These are phyloP conservation scores for Aleiodes sp. DNA, from an alignment of 1,140 invertebrate species.

Conservation along the genomic window DNA sequence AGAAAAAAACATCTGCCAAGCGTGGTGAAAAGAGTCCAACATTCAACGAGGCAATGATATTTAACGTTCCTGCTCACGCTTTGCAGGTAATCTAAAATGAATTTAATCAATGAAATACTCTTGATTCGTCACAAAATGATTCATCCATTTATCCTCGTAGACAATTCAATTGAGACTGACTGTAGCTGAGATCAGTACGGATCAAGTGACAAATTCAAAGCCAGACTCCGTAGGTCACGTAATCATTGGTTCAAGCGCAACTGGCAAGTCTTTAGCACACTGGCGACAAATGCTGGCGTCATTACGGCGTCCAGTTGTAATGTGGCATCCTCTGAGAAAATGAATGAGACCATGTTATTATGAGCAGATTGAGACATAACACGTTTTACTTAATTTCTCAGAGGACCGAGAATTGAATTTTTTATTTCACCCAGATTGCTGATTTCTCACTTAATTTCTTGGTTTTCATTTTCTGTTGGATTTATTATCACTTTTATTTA, in stretches of 20 bases:
- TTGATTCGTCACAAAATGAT: not conserved
- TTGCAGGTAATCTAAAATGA: constrained; percentile 64
- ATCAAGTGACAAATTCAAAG: constrained; percentile 57
- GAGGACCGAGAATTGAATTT: no score
- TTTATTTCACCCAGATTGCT: no score
- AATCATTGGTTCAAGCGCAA: constrained; percentile 74
- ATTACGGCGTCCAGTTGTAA: constrained; percentile 81
- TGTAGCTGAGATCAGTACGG: constrained; percentile 67
- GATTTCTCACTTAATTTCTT: no score
- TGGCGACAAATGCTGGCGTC: constrained; percentile 88
- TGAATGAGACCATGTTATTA: constrained; percentile 48
- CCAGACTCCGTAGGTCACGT: constrained; percentile 76
- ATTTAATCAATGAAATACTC: not conserved
- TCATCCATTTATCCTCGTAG: constrained; percentile 61
- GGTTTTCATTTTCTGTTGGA: no score
- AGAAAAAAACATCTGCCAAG: constrained; percentile 79
- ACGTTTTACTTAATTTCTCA: not conserved
- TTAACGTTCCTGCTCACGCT: constrained; percentile 75
- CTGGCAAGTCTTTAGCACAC: constrained; percentile 77
- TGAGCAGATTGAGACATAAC: no score
- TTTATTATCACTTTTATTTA: no score
- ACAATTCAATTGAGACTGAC: constrained; percentile 77
- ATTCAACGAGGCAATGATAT: constrained; percentile 84
- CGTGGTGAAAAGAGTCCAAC: constrained; percentile 76
- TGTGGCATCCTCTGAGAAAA: constrained; percentile 85